phyloP scores from a whole-genome alignment of 2,797 vertebrate genomes.

The Selene dorsalis region DNA sequence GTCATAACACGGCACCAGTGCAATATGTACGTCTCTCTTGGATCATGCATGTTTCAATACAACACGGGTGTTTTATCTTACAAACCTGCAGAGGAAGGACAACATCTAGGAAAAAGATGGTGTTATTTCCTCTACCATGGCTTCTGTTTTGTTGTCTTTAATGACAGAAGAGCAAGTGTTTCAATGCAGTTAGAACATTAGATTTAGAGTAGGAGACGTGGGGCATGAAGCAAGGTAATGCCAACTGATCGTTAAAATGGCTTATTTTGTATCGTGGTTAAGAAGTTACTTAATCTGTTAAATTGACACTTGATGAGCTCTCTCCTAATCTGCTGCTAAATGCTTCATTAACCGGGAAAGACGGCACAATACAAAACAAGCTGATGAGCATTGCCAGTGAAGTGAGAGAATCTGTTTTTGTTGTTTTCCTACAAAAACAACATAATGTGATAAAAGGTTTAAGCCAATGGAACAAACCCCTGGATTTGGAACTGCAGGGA shows the following conservation, averaged over 20 bases:
- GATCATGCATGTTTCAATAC: conserved; percentile 43
- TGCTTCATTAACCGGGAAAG: conserved; percentile 63
- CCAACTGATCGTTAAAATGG: conserved; percentile 20
- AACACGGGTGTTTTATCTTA: conserved; percentile 7
- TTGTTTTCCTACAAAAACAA: conserved; percentile 56
- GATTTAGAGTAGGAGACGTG: not conserved
- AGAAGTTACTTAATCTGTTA: conserved; percentile 64
- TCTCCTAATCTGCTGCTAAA: conserved; percentile 61
- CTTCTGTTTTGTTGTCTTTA: conserved; percentile 33
- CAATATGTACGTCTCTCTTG: conserved; percentile 4
- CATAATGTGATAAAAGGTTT: conserved; percentile 62
- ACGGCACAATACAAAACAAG: conserved; percentile 51
- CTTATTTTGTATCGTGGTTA: conserved; percentile 29
- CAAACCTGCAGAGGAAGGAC: conserved; percentile 37
- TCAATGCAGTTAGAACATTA: conserved; percentile 50
- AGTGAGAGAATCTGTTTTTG: conserved; percentile 55
- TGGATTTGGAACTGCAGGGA: conserved; percentile 60
- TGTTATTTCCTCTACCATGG: conserved; percentile 50
- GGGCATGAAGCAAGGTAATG: conserved; percentile 19
- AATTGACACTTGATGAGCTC: conserved; percentile 63
- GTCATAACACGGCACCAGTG: conserved; percentile 14
- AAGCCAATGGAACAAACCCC: conserved; percentile 56
- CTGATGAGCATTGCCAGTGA: conserved; percentile 58
- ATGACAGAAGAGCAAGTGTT: conserved; percentile 62
- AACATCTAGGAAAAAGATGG: conserved; percentile 41